phyloP scores from a whole-genome alignment of 1,140 invertebrate species.

The Panulirus ornatus region DNA sequence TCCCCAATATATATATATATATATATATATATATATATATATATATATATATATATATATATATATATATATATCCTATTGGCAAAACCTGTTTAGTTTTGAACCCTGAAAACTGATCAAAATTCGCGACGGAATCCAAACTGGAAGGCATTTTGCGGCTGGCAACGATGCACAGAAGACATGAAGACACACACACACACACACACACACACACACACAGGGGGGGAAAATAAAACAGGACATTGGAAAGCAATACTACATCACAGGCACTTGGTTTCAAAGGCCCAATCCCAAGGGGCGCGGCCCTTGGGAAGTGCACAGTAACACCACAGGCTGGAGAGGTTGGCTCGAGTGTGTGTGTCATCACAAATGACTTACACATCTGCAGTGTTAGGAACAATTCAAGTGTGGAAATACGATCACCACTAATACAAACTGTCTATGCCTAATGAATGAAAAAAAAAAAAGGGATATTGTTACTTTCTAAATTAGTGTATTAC shows the following conservation, averaged over 20 bases:
- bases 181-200: neutral
- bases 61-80: too few relatives aligned
- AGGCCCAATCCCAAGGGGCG: neutral
- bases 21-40: too few relatives aligned
- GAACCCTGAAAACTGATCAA: too few relatives aligned
- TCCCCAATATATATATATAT: neutral
- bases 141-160: neutral
- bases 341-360: neutral
- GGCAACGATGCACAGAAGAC: neutral
- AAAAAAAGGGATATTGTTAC: neutral
- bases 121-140: neutral
- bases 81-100: too few relatives aligned
- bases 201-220: too few relatives aligned
- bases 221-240: neutral
- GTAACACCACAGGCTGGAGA: neutral
- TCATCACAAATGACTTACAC: neutral
- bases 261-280: neutral
- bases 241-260: neutral
- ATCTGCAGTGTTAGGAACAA: constrained; percentile 5
- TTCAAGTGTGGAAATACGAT: neutral
- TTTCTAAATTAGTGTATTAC: neutral
- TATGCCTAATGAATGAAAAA: neutral
- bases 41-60: too few relatives aligned
- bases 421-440: constrained; percentile 10
- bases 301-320: neutral